Base-by-base conservation (phyloP, 2,113 vertebrate species). In the Pitta sordida region DNA sequence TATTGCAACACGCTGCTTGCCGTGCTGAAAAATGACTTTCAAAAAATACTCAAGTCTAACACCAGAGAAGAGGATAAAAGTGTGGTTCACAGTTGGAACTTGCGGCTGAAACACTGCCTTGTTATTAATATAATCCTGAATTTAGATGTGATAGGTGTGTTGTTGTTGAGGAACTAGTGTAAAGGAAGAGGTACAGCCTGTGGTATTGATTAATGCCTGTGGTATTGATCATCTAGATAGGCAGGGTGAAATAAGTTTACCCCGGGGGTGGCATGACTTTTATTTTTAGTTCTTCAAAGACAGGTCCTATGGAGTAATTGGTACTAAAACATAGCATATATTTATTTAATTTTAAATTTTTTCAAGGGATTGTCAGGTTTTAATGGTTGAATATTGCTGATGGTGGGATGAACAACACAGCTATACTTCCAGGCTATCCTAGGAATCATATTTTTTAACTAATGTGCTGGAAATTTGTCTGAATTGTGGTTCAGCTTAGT, bases 1-100 rank as follows among this genome's bases (percentile, higher is more conserved):
- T 74, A 94, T 95, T 95, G 91, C 91, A 85, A 88, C 87, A 94
- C n/a, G 36, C 10, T 75, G 30, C 77, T 82, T 94, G 44, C 34
- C 14, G 6, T 43, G 53, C 51, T 77, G 44, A 84, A 81, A 68
- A 46, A 79, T 32, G 18, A 34, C 22, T 74, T 74, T 7, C 23
- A 22, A 37, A 52, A 56, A n/a, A 43, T 0, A 1, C 44, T 55
- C 23, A 36, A 58, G 63, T 65, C 3, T 82, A 43, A 74, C 73
- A 37, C 7, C 15, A 29, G 65, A 65, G 56, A n/a, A 43, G 27
- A 46, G 43, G 30, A 24, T n/a, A 13, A 10, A 86, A 58, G 15
- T 13, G 9, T 23, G 4, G 9, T 15, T 58, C 1, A 0, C 21
- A 36, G 21, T 20, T 73, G 44, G 67, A 6, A 37, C 41, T 82